These are phyloP conservation scores for Dromas ardeola DNA, from an alignment of 2,113 vertebrate genomes.

Conservation along the genomic window DNA sequence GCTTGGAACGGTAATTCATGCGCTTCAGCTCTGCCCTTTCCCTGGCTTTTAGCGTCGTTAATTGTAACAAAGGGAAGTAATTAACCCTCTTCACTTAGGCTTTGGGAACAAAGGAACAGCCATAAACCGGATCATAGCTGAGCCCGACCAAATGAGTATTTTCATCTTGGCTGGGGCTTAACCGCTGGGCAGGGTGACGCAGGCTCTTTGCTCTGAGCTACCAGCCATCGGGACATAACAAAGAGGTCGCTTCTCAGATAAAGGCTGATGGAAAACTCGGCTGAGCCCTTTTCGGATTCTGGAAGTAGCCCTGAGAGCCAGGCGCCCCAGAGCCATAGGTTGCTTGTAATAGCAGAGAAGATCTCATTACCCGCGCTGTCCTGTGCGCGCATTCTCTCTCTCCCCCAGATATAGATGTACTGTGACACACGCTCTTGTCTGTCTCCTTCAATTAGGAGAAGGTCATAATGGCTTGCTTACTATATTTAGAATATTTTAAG, in stretches of 20 bases:
- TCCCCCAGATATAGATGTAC: conserved; percentile 14
- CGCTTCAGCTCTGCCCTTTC: conserved; percentile 29
- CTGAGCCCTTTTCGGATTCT: not conserved
- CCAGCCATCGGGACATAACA: not conserved
- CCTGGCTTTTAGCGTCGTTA: conserved; percentile 10
- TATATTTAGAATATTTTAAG: conserved; percentile 36
- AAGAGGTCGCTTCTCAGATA: not conserved
- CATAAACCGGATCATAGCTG: conserved; percentile 1
- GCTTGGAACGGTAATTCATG: conserved; percentile 18
- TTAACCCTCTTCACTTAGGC: conserved; percentile 45
- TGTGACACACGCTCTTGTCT: not conserved
- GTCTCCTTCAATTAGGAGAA: conserved; percentile 31
- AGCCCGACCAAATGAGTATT: conserved; percentile 5
- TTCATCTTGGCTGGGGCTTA: not conserved
- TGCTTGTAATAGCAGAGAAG: conserved; percentile 28
- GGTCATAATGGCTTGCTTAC: conserved; percentile 27
- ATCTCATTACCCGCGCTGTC: conserved; percentile 43
- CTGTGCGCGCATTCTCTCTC: conserved; percentile 1
- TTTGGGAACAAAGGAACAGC: conserved; percentile 19
- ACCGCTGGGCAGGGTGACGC: not conserved
- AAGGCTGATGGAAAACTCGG: not conserved
- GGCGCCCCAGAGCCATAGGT: not conserved
- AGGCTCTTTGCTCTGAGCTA: not conserved
- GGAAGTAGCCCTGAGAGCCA: not conserved
- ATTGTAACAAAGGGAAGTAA: conserved; percentile 53